Evolutionary conservation across 2,113 vertebrate genomes (phyloP).

Genomic region (Ariopsis seemanni): DNA sequence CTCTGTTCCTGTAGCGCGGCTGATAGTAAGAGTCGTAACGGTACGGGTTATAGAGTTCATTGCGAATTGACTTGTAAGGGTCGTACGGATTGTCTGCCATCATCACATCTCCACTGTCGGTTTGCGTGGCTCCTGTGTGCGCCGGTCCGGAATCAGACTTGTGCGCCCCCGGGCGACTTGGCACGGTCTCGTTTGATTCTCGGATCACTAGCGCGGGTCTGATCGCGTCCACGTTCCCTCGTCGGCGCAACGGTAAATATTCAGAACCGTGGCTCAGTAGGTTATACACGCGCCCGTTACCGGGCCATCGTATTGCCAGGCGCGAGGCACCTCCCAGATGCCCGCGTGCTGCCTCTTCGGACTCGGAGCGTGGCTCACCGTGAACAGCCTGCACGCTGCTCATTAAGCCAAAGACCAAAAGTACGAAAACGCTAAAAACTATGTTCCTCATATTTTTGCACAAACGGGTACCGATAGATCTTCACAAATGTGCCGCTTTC

Average conservation of each 20-base stretch:
- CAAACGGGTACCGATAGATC: neutral
- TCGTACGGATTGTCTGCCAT: constrained; percentile 87
- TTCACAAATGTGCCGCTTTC: neutral
- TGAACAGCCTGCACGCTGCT: constrained; percentile 59
- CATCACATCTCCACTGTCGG: constrained; percentile 78
- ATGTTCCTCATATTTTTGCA: constrained; percentile 57
- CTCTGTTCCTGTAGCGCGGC: constrained; percentile 65
- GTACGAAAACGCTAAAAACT: constrained; percentile 30
- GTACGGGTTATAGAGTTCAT: constrained; percentile 90
- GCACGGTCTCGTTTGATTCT: constrained; percentile 54
- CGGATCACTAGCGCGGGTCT: constrained; percentile 64
- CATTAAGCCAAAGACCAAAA: constrained; percentile 61
- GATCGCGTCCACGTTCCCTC: constrained; percentile 41
- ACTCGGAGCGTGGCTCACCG: constrained; percentile 63
- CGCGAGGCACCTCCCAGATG: constrained; percentile 68
- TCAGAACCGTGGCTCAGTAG: constrained; percentile 81
- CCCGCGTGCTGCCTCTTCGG: constrained; percentile 38
- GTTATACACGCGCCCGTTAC: constrained; percentile 87
- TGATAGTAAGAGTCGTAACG: constrained; percentile 89
- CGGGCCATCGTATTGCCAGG: constrained; percentile 83
- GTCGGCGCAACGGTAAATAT: constrained; percentile 76
- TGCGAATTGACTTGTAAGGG: constrained; percentile 85
- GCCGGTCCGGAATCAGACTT: neutral
- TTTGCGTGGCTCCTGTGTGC: neutral
- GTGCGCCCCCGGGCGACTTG: constrained; percentile 50